Evolutionary conservation across 2,888 invertebrate species (phyloP), one percentile per base, ranked within the genome.

Genomic region (Erpobdella octoculata): DNA sequence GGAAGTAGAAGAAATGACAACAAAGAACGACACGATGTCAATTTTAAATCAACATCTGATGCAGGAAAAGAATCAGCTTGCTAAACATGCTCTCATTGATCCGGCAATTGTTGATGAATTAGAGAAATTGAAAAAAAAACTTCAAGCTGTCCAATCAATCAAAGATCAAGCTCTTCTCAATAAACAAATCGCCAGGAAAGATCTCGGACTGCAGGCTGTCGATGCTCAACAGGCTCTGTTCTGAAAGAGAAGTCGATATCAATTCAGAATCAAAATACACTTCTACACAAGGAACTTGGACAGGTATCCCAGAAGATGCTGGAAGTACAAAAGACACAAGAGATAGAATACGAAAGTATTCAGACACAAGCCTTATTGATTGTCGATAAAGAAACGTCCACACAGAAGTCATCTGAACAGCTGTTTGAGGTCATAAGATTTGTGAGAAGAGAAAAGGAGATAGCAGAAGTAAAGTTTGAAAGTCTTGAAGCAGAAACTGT

Each of bases 381-480:
- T 53, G 53, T 28, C 12, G 53, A 53, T 28, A 53, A 53, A 28
- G 53, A n/a, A 53, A n/a, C 53, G 15, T 53, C 37, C 18, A 25
- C 38, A 3, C 73, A 74, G 6, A 69, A 76, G 75, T 89, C 90
- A 9, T 88, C 91, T 1, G 91, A 91, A 76, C 92, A 94, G 81
- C 84, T 94, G 68, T 84, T 92, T 77, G 89, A 91, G 84, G 90
- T 95, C 15, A 89, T 94, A 62, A 91, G 90, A 83, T 93, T 89
- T 82, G 84, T 95, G 76, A 87, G 94, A 74, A 89, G 90, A 80
- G 95, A 95, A 83, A 93, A 94, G 83, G 93, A 93, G 81, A 88
- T 94, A 73, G 89, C 91, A 0, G 87, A 90, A 73, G 89, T 91
- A 37, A 91, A 91, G 81, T 88, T 90, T 78, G 93, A 94, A 79